Evolutionary conservation across 2,888 invertebrate genomes (phyloP).

Genomic region (Scotopteryx bipunctaria): DNA sequence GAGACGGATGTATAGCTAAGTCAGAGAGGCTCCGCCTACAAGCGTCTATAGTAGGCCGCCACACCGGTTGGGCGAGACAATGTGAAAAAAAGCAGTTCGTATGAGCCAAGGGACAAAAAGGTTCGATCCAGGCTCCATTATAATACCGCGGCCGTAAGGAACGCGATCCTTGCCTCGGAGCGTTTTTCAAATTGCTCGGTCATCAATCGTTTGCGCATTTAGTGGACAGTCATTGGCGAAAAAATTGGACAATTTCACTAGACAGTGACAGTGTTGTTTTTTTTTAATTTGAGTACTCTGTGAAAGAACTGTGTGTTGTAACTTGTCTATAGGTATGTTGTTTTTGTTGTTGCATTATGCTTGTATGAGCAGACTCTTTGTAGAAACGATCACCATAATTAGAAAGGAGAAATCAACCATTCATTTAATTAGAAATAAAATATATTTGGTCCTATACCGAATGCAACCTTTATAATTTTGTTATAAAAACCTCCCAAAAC

Average conservation of each 20-base stretch:
- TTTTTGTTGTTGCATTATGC: slow-evolving; percentile 29
- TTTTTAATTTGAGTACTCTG: slow-evolving; percentile 35
- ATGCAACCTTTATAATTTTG: too few relatives aligned
- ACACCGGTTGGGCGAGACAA: slow-evolving; percentile 61
- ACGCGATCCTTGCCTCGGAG: slow-evolving; percentile 59
- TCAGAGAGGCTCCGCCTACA: slow-evolving; percentile 29
- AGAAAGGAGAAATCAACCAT: too few relatives aligned
- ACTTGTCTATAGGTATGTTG: slow-evolving; percentile 35
- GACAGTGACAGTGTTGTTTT: slow-evolving; percentile 57
- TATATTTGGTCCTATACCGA: too few relatives aligned
- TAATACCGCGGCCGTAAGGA: slow-evolving; percentile 59
- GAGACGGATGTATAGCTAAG: slow-evolving; percentile 42
- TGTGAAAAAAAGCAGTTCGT: slow-evolving; percentile 63
- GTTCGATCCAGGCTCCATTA: slow-evolving; percentile 64
- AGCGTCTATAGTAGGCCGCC: slow-evolving; percentile 55
- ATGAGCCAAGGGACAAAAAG: slow-evolving; percentile 70
- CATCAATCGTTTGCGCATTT: slow-evolving; percentile 49
- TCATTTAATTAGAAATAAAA: too few relatives aligned
- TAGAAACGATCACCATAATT: too few relatives aligned
- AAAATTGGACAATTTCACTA: slow-evolving; percentile 53
- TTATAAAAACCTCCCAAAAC: too few relatives aligned
- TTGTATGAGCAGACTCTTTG: too few relatives aligned
- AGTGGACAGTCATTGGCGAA: slow-evolving; percentile 53
- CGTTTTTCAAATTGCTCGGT: slow-evolving; percentile 59
- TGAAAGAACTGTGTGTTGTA: slow-evolving; percentile 40